Evolutionary conservation across 2,797 vertebrate species (phyloP), one percentile per base, ranked within the genome.

Genomic region (Tarsius wallacei): DNA sequence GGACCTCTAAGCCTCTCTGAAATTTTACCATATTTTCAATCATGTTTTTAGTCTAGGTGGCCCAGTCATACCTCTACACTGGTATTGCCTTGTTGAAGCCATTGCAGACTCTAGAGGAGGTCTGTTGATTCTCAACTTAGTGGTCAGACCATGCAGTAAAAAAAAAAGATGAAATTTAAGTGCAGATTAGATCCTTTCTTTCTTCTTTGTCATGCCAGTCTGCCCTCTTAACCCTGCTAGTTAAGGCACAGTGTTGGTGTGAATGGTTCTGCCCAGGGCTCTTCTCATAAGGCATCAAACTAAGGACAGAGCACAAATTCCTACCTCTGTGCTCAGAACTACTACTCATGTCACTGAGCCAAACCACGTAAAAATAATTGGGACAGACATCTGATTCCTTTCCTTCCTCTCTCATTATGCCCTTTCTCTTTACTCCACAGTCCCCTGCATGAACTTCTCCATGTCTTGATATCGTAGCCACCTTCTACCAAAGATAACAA

Each of bases 401-500:
- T 85, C 57, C 19, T 90, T 90, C 68, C 7, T 87, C 17, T 91
- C n/a, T 84, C 42, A 49, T 61, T 83, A 66, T 7, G 5, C 63
- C 70, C 71, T 84, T 11, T 19, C 49, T 11, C 47, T 94, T 70
- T 64, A 49, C 16, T 84, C 70, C 68, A n/a, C 7, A 78, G 3
- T 47, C 6, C 33, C 47, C 24, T 42, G 28, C 7, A 53, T 66
- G 59, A 73, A 91, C 6, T 24, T 82, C 17, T 73, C 61, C 16
- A 68, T 90, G 90, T 17, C 36, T 90, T 24, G 4, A 13, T 82
- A 94, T 57, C 87, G 68, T 33, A 68, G n/a, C n/a, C 64, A 87
- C 16, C 15, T 90, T 96, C 66, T 59, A 92, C 36, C 49, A 63
- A 85, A 42, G 47, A 91, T 53, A 95, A 83, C 76, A 97, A 82